These are phyloP conservation scores for Morbakka virulenta DNA, from an alignment of 30 jellyfish, hydroid and myxozoan species.

Conservation along the genomic window DNA sequence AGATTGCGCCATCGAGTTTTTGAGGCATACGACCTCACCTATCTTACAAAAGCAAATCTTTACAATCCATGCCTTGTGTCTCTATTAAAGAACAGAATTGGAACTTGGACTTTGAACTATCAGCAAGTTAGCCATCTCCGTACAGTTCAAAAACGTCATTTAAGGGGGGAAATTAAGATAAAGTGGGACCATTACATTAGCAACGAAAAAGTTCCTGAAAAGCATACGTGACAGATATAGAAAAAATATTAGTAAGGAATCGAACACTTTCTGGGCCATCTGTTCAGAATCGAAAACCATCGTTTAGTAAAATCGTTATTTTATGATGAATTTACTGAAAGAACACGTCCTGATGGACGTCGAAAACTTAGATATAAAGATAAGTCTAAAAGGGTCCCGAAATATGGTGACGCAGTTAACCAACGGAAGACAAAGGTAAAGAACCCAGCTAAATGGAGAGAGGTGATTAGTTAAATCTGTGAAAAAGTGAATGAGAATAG, in stretches of 20 bases:
- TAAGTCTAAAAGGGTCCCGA: constrained; percentile 22
- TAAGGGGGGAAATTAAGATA: background rate
- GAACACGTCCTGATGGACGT: constrained; percentile 41
- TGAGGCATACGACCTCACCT: constrained; percentile 22
- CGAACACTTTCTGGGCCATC: background rate
- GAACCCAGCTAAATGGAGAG: constrained; percentile 41
- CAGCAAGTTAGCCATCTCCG: background rate
- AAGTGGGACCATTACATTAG: background rate
- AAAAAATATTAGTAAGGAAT: background rate
- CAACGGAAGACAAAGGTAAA: constrained; percentile 37
- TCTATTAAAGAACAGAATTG: constrained; percentile 1
- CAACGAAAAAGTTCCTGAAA: too few species aligned
- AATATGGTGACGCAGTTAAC: constrained; percentile 12
- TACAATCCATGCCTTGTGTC: constrained; percentile 36
- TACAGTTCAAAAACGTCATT: background rate
- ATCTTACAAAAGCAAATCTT: constrained; percentile 7
- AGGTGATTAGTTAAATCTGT: constrained; percentile 11
- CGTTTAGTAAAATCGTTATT: background rate
- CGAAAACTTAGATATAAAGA: constrained; percentile 16
- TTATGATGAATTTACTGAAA: background rate
- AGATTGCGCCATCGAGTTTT: constrained; percentile 33
- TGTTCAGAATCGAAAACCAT: too few species aligned
- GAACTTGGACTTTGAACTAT: background rate
- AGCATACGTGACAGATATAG: background rate
- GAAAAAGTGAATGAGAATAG: constrained; percentile 49